Conservation (phyloP, 2,797 vertebrate species). For the Hephaestus fuliginosus region DNA sequence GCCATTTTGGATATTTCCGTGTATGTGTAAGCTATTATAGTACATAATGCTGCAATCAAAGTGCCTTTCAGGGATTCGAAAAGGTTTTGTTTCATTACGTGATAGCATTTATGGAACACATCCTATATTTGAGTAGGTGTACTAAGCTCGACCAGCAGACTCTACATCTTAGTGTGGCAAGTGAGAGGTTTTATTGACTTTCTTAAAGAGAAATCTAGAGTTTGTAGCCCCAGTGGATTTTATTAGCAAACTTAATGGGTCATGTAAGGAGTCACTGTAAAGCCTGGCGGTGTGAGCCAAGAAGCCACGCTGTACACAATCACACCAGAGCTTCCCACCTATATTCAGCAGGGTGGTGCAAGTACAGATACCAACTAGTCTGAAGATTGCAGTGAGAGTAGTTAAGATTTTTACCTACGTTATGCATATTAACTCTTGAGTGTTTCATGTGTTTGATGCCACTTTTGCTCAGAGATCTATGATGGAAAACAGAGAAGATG, state of each 20-base stretch:
- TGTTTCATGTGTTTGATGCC: slow-evolving; percentile 20
- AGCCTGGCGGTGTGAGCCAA: slow-evolving; percentile 14
- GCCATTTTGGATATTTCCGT: background rate
- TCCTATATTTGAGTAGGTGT: slow-evolving; percentile 19
- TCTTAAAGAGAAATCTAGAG: background rate
- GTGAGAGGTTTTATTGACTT: slow-evolving; percentile 31
- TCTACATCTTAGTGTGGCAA: slow-evolving; percentile 8
- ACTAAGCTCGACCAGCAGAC: background rate
- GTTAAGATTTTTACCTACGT: slow-evolving; percentile 6
- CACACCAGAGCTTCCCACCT: slow-evolving; percentile 1
- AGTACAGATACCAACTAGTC: slow-evolving; percentile 34
- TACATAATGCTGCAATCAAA: background rate
- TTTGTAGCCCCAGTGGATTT: slow-evolving; percentile 18
- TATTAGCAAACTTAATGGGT: slow-evolving; percentile 25
- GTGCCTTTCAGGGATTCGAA: background rate
- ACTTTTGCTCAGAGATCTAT: slow-evolving; percentile 21
- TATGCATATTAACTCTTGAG: slow-evolving; percentile 28
- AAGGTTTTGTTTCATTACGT: background rate
- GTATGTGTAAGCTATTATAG: background rate
- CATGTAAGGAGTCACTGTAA: slow-evolving; percentile 13
- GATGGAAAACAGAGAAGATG: slow-evolving; percentile 9
- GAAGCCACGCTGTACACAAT: slow-evolving; percentile 14
- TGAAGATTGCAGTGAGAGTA: slow-evolving; percentile 1
- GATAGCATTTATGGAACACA: background rate
- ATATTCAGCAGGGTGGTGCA: slow-evolving; percentile 30